These are phyloP conservation scores for Dryococelus australis DNA, from an alignment of 2,888 invertebrate genomes.

Conservation along the genomic window DNA sequence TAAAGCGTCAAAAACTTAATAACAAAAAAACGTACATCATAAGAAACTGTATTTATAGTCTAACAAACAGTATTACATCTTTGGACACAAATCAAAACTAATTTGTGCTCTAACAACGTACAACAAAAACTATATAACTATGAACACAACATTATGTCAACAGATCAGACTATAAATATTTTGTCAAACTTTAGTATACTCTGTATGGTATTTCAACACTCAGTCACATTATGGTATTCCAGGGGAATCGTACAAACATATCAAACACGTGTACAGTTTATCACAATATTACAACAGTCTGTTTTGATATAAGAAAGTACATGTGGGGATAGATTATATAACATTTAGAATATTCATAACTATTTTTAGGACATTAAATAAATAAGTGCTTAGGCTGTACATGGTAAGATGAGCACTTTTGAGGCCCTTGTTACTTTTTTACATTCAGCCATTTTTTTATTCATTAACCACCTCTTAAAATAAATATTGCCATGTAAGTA, in stretches of 20 bases:
- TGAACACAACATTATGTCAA: background rate
- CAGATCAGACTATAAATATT: conserved; percentile 16
- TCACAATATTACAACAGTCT: conserved; percentile 1
- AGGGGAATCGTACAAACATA: background rate
- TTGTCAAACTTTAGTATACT: background rate
- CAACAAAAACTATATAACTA: background rate
- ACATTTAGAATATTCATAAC: background rate
- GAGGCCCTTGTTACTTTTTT: no score
- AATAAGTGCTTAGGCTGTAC: no score
- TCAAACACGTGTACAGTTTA: background rate
- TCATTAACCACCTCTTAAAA: no score
- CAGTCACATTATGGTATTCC: conserved; percentile 1
- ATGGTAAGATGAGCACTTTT: no score
- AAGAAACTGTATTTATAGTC: background rate
- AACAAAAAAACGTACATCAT: background rate
- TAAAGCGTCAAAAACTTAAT: no score
- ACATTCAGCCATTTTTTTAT: no score
- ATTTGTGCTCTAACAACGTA: background rate
- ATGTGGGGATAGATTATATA: background rate
- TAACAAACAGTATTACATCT: background rate
- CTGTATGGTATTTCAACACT: background rate
- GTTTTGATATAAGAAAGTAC: background rate
- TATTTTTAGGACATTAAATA: background rate
- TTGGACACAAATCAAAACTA: background rate
- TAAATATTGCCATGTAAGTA: no score